These are phyloP conservation scores for Leptodirus hochenwartii DNA, from an alignment of 2,888 invertebrate genomes.

Conservation along the genomic window DNA sequence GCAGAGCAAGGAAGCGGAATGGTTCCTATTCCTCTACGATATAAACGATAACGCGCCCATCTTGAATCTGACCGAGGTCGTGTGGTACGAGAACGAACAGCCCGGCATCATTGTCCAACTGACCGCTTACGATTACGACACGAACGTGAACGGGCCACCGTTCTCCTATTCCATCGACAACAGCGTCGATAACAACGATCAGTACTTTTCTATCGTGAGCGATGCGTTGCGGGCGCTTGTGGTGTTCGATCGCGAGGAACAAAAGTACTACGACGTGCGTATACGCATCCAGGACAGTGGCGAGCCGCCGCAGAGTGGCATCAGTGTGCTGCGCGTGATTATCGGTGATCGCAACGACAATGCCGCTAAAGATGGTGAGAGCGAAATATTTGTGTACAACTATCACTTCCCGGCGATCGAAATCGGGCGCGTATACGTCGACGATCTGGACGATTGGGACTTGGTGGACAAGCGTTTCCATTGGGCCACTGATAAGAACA, in stretches of 20 bases:
- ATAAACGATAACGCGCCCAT: constrained; percentile 92
- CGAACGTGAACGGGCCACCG: constrained; percentile 68
- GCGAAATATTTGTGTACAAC: constrained; percentile 86
- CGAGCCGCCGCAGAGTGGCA: constrained; percentile 48
- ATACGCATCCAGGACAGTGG: constrained; percentile 82
- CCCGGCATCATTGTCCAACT: constrained; percentile 44
- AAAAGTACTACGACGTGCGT: constrained; percentile 75
- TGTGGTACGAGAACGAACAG: constrained; percentile 65
- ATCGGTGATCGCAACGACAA: constrained; percentile 94
- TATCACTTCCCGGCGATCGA: constrained; percentile 66
- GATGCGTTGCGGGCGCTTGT: constrained; percentile 52
- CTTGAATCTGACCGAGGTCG: constrained; percentile 61
- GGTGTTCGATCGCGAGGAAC: constrained; percentile 70
- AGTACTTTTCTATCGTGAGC: constrained; percentile 50
- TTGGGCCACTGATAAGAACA: constrained; percentile 41
- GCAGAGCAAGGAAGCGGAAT: constrained; percentile 45
- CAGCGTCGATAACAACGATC: constrained; percentile 46
- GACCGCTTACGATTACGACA: constrained; percentile 65
- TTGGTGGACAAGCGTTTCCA: constrained; percentile 74
- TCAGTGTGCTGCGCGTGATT: constrained; percentile 69
- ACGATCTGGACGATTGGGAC: constrained; percentile 96
- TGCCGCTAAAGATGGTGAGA: constrained; percentile 69
- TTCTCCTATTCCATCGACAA: constrained; percentile 56
- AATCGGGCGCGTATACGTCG: constrained; percentile 84
- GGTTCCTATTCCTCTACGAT: constrained; percentile 49